Percentiles rank a stretch among this genome's conserved stretches.
These are phyloP conservation scores for Calyptommatus sinebrachiatus DNA, from an alignment of 2,113 vertebrate species.

Conservation along the genomic window DNA sequence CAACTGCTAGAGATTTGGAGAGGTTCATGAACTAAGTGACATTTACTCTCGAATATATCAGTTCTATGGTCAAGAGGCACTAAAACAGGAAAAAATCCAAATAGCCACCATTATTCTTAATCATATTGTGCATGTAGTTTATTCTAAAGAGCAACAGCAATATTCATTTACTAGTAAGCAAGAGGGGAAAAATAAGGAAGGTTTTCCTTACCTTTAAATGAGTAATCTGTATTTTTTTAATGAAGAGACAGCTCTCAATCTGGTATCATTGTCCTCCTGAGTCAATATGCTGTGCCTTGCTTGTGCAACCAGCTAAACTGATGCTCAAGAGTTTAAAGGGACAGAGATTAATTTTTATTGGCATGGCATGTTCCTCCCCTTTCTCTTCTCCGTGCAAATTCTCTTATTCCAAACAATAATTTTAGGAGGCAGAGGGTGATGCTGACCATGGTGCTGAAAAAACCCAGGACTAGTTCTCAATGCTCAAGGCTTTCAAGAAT, in stretches of 20 bases:
- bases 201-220: not conserved
- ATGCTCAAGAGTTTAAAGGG: conserved; percentile 21
- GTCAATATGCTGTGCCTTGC: conserved; percentile 1
- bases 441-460: conserved; percentile 23
- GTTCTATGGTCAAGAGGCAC: not conserved
- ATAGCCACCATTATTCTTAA: not conserved
- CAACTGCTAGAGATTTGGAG: not conserved
- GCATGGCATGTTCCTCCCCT: not conserved
- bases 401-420: not conserved
- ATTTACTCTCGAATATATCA: not conserved
- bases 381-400: not conserved
- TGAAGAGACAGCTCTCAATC: not conserved
- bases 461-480: not conserved
- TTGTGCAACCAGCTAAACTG: not conserved
- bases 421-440: not conserved
- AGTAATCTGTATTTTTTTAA: not conserved
- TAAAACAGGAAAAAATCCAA: not conserved
- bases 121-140: not conserved
- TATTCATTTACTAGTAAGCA: not conserved
- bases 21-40: not conserved
- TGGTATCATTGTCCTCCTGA: not conserved
- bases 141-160: not conserved
- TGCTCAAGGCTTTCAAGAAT: not conserved
- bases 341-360: conserved; percentile 18
- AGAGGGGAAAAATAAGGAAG: not conserved